phyloP scores from a whole-genome alignment of 2,888 invertebrate genomes.

The Zeuzera pyrina region DNA sequence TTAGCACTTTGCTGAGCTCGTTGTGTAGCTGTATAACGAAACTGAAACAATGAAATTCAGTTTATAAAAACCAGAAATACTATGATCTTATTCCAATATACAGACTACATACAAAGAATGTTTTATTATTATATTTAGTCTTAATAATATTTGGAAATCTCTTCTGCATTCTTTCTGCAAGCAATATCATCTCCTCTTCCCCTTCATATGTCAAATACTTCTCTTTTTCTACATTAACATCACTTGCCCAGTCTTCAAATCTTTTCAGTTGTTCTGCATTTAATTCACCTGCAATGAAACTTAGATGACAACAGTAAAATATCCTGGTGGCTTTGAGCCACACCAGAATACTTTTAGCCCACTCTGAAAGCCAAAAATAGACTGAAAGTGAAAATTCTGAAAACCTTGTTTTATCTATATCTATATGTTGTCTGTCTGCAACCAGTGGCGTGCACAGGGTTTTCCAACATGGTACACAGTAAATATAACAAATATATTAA shows the following conservation, averaged over 20 bases:
- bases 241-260: slow-evolving; percentile 74
- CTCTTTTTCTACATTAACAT: slow-evolving; percentile 62
- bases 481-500: no score
- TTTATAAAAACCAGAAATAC: slow-evolving; percentile 1
- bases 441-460: no score
- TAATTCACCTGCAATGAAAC: slow-evolving; percentile 40
- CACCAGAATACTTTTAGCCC: no score
- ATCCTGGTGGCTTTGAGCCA: no score
- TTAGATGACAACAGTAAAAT: not conserved
- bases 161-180: slow-evolving; percentile 82
- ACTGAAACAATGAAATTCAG: slow-evolving; percentile 71
- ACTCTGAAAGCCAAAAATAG: no score
- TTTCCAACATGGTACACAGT: no score
- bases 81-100: not conserved
- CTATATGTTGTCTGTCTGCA: no score
- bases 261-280: slow-evolving; percentile 43
- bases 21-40: slow-evolving; percentile 84
- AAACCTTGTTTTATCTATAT: no score
- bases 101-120: slow-evolving; percentile 73
- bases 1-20: slow-evolving; percentile 83
- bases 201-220: slow-evolving; percentile 82
- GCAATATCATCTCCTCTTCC: slow-evolving; percentile 79
- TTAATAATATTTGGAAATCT: slow-evolving; percentile 78
- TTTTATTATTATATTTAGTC: slow-evolving; percentile 72
- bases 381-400: no score